A percentile compares a stretch with the other conserved stretches of the same genome.
phyloP scores from a whole-genome alignment of 2,888 invertebrate species.

The Spisula solida region DNA sequence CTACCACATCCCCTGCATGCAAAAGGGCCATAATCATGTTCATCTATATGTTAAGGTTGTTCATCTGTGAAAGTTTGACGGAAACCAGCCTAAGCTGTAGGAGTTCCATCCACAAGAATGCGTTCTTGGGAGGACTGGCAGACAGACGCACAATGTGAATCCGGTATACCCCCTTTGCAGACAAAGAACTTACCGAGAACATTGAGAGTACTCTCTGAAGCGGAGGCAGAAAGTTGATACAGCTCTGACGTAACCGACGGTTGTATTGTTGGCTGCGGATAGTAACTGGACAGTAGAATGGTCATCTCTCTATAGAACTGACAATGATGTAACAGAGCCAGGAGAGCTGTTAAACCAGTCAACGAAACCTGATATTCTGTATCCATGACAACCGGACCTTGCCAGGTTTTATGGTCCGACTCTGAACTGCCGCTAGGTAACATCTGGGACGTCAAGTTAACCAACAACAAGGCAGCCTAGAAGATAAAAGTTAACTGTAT shows the following conservation, averaged over 20 bases:
- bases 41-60: too few species aligned
- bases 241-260: conserved; percentile 75
- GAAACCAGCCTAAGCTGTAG: too few species aligned
- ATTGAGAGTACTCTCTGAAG: conserved; percentile 79
- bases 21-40: too few species aligned
- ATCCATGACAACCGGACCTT: conserved; percentile 85
- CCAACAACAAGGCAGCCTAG: conserved; percentile 84
- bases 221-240: conserved; percentile 69
- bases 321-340: conserved; percentile 84
- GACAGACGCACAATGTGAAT: too few species aligned
- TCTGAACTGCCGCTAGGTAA: conserved; percentile 82
- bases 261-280: conserved; percentile 83
- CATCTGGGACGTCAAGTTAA: conserved; percentile 84
- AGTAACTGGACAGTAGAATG: conserved; percentile 81
- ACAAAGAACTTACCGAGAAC: conserved; percentile 72
- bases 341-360: conserved; percentile 84
- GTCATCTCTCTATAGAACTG: conserved; percentile 84
- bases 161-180: too few species aligned
- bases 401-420: conserved; percentile 79
- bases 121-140: too few species aligned
- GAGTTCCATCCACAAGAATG: too few species aligned
- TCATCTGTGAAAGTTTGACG: too few species aligned
- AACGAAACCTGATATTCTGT: conserved; percentile 84
- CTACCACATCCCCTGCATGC: too few species aligned
- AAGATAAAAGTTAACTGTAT: conserved; percentile 14